Percentiles rank a stretch among this genome's conserved stretches.
Evolutionary conservation across 2,888 invertebrate species (phyloP).

Genomic region (Lasioglossum villosulum): DNA sequence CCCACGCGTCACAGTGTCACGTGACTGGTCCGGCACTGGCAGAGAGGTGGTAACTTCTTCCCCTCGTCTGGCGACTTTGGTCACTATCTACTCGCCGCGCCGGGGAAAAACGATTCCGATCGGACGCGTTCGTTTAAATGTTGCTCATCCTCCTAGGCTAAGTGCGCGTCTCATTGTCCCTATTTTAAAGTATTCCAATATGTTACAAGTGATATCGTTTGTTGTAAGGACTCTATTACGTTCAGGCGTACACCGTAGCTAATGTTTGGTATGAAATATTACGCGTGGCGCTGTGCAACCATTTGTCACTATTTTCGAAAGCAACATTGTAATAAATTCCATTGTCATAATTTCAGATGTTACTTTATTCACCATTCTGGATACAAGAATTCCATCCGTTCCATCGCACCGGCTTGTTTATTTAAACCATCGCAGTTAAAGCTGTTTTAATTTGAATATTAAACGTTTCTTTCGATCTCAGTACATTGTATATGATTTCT

Average conservation of each 20-base stretch:
- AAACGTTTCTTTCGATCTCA: no score
- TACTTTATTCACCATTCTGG: not conserved
- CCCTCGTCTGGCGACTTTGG: no score
- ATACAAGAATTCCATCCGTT: not conserved
- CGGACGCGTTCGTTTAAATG: conserved; percentile 50
- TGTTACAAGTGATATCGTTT: conserved; percentile 61
- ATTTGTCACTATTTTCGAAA: conserved; percentile 72
- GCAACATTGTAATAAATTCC: conserved; percentile 76
- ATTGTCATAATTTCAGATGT: conserved; percentile 53
- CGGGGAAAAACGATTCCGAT: not conserved
- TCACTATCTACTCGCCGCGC: not conserved
- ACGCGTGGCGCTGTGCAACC: conserved; percentile 75
- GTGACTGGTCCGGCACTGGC: no score
- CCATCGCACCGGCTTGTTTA: not conserved
- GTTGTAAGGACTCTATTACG: conserved; percentile 63
- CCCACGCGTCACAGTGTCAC: no score
- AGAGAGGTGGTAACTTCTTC: no score
- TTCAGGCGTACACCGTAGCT: conserved; percentile 74
- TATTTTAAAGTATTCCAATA: conserved; percentile 53
- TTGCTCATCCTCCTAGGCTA: conserved; percentile 68
- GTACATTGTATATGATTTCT: no score
- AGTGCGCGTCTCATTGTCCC: conserved; percentile 52
- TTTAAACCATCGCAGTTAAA: no score
- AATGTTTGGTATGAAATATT: conserved; percentile 76
- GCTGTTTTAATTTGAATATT: no score